Evolutionary conservation across 2,113 vertebrate species (phyloP).

Genomic region (Leucosticte australis): DNA sequence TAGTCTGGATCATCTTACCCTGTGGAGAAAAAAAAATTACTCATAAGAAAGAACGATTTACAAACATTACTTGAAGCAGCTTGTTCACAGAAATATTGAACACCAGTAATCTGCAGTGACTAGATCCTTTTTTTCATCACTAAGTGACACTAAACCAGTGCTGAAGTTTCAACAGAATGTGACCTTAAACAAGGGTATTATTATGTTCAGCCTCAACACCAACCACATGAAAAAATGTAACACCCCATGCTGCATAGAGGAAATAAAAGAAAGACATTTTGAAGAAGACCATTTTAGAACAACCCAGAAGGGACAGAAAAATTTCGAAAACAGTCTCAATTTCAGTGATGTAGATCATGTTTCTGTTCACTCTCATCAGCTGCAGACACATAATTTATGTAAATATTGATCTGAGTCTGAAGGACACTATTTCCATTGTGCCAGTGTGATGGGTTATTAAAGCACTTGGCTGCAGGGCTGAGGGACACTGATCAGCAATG

Average conservation of each 20-base stretch:
- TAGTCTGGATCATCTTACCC: background rate
- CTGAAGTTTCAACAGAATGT: background rate
- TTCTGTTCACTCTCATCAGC: background rate
- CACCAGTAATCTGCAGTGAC: background rate
- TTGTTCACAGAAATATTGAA: background rate
- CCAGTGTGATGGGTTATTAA: background rate
- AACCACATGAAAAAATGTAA: background rate
- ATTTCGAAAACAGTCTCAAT: background rate
- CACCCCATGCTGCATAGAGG: background rate
- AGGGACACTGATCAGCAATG: background rate
- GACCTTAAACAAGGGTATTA: background rate
- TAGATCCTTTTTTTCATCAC: background rate
- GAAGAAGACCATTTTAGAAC: background rate
- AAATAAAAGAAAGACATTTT: background rate
- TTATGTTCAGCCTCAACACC: background rate
- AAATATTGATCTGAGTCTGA: slow-evolving; percentile 56
- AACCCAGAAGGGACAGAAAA: background rate
- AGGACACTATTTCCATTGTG: slow-evolving; percentile 42
- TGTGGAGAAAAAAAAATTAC: background rate
- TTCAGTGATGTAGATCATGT: background rate
- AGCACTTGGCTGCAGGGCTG: slow-evolving; percentile 41
- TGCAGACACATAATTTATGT: slow-evolving; percentile 37
- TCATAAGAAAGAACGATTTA: background rate
- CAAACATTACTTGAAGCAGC: background rate
- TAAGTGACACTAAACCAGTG: background rate